A percentile compares a stretch with the other conserved stretches of the same genome.
These are phyloP conservation scores for Yponomeuta cagnagella DNA, from an alignment of 2,888 invertebrate species.

Conservation along the genomic window DNA sequence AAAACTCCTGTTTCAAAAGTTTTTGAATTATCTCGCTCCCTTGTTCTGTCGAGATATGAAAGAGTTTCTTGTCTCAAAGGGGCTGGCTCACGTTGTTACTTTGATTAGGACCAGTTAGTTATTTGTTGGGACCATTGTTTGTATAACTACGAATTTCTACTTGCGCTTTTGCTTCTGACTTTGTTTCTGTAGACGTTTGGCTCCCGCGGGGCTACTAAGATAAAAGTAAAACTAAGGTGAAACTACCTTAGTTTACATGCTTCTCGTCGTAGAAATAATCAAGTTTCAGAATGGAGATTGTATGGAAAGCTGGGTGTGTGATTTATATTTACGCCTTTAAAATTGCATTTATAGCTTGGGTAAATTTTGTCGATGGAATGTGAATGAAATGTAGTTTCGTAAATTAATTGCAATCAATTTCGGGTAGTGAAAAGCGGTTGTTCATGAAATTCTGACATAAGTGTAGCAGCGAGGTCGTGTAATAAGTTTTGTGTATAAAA, in stretches of 20 bases:
- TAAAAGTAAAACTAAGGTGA: neutral
- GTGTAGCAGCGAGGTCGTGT: no score
- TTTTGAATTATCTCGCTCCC: slow-evolving; percentile 29
- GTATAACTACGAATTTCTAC: slow-evolving; percentile 15
- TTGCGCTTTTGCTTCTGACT: neutral
- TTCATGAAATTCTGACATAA: no score
- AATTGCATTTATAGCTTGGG: no score
- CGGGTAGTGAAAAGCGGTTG: no score
- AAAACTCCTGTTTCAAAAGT: slow-evolving; percentile 37
- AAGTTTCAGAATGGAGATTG: no score
- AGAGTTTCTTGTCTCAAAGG: slow-evolving; percentile 51
- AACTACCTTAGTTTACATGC: neutral
- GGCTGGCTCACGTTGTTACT: slow-evolving; percentile 47
- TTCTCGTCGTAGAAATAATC: neutral
- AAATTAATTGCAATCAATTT: no score
- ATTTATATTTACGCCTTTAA: no score
- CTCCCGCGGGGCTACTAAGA: neutral
- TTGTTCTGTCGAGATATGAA: slow-evolving; percentile 39
- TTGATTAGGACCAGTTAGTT: slow-evolving; percentile 52
- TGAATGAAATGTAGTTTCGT: no score
- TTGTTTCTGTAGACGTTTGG: neutral
- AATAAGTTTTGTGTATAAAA: no score
- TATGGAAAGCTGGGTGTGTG: no score
- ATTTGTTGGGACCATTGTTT: slow-evolving; percentile 28
- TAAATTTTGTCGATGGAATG: no score